A percentile compares a stretch with the other conserved stretches of the same genome.
Conservation (phyloP, 2,113 vertebrate genomes). For the Siphamia tubifer region DNA sequence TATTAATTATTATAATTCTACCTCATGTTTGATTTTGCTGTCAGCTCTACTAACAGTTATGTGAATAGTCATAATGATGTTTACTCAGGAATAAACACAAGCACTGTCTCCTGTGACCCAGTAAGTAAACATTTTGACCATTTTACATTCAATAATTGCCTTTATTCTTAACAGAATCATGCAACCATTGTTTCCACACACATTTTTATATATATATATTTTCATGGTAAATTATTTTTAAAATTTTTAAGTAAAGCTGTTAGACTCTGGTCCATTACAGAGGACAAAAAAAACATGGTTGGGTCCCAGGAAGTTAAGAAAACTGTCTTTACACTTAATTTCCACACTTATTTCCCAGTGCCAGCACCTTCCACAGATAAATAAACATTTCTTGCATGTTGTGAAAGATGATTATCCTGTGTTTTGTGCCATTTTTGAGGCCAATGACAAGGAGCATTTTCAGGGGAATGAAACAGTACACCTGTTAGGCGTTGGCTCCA, state of each 20-base stretch:
- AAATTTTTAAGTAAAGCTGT: too few species aligned
- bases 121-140: too few species aligned
- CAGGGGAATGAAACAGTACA: conserved; percentile 81
- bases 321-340: not conserved
- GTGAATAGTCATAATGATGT: conserved; percentile 57
- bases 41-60: conserved; percentile 58
- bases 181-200: too few species aligned
- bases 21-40: conserved; percentile 68
- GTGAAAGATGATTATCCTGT: not conserved
- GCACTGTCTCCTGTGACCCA: too few species aligned
- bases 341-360: not conserved
- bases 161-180: too few species aligned
- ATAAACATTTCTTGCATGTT: not conserved
- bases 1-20: too few species aligned
- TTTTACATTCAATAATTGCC: too few species aligned
- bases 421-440: conserved; percentile 34
- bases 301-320: too few species aligned
- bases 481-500: conserved; percentile 83
- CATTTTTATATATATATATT: too few species aligned
- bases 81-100: conserved; percentile 54
- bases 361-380: not conserved
- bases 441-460: conserved; percentile 64
- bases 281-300: too few species aligned
- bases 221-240: too few species aligned
- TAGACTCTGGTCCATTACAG: too few species aligned